Evolutionary conservation across 1,140 invertebrate species (phyloP).

Genomic region (Heliconius eleuchia): DNA sequence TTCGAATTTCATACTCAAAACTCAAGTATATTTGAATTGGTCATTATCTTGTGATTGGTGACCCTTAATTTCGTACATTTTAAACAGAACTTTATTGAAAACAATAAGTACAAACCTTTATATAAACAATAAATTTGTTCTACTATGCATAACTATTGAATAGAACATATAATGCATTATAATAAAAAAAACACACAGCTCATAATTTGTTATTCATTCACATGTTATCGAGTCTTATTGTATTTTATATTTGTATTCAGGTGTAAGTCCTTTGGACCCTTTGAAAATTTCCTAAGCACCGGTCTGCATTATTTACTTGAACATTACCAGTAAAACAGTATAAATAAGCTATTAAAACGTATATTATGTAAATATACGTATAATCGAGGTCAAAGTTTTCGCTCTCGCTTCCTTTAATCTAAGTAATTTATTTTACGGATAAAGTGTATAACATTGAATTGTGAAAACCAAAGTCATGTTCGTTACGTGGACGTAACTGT

Average conservation of each 20-base stretch:
- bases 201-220: constrained; percentile 39
- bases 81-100: background rate
- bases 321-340: background rate
- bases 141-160: background rate
- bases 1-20: background rate
- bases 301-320: constrained; percentile 24
- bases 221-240: constrained; percentile 38
- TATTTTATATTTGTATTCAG: constrained; percentile 36
- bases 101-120: background rate
- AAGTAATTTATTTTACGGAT: background rate
- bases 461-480: background rate
- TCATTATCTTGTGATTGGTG: background rate
- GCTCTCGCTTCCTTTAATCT: background rate
- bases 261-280: constrained; percentile 35
- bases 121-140: background rate
- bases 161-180: constrained; percentile 24
- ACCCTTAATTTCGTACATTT: background rate
- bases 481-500: background rate
- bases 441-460: background rate
- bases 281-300: constrained; percentile 18
- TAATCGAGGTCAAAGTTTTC: constrained; percentile 9
- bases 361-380: constrained; percentile 5
- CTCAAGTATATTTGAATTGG: background rate
- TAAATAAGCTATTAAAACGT: constrained; percentile 3
- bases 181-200: constrained; percentile 30